Evolutionary conservation across 2,888 invertebrate species (phyloP).

Genomic region (Thyatira batis): DNA sequence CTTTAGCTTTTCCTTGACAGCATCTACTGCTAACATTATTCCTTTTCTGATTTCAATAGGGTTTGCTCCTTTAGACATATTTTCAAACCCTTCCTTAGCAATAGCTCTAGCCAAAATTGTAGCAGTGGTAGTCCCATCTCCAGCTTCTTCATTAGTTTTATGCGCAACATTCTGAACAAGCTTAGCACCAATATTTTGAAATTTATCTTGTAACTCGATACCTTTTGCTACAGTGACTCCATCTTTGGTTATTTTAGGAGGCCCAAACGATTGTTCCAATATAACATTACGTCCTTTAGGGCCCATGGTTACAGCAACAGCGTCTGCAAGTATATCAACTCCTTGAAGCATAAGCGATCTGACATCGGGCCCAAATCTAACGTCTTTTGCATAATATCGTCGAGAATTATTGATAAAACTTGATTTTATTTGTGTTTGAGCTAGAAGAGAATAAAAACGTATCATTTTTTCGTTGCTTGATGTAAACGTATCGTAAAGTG

Average conservation of each 20-base stretch:
- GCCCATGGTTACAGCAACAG: constrained; percentile 99
- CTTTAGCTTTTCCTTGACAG: constrained; percentile 91
- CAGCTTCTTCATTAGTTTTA: constrained; percentile 99
- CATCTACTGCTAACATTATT: constrained; percentile 97
- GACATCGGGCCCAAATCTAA: constrained; percentile 97
- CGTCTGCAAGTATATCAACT: constrained; percentile 98
- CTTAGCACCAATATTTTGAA: constrained; percentile 98
- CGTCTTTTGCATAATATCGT: constrained; percentile 92
- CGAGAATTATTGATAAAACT: constrained; percentile 20
- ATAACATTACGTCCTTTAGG: constrained; percentile 99
- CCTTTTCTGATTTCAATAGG: constrained; percentile 96
- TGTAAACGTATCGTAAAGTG: constrained; percentile 1
- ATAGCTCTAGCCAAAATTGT: constrained; percentile 98
- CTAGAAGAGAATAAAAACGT: constrained; percentile 28
- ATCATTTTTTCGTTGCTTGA: constrained; percentile 40
- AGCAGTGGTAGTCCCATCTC: constrained; percentile 99
- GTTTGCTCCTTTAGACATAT: constrained; percentile 97
- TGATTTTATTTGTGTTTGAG: constrained; percentile 17
- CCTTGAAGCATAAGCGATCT: constrained; percentile 98
- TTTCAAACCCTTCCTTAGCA: constrained; percentile 99
- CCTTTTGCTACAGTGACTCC: constrained; percentile 99
- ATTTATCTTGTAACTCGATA: constrained; percentile 97
- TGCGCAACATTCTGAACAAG: constrained; percentile 99
- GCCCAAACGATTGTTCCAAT: constrained; percentile 98
- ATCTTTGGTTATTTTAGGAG: constrained; percentile 99